These are phyloP conservation scores for Protonibea diacanthus DNA, from an alignment of 2,797 vertebrate species.

Conservation along the genomic window DNA sequence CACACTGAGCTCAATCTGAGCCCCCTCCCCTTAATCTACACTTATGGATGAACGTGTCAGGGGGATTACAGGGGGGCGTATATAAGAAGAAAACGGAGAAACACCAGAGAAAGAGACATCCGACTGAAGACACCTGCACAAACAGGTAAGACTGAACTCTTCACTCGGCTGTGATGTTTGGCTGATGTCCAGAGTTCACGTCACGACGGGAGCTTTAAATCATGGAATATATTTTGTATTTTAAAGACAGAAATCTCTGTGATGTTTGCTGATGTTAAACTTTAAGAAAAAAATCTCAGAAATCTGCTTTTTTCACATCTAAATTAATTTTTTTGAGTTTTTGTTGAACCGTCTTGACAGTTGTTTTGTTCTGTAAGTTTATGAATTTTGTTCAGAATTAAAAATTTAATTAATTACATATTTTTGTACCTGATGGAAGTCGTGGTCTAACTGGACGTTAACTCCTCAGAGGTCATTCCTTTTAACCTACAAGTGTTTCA, in stretches of 20 bases:
- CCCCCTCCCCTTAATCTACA: conserved; percentile 23
- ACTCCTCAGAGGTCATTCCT: neutral
- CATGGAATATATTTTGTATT: neutral
- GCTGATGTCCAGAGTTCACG: neutral
- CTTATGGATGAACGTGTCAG: conserved; percentile 21
- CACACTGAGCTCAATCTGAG: conserved; percentile 6
- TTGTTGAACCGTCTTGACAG: no score
- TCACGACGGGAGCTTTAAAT: neutral
- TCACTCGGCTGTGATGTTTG: neutral
- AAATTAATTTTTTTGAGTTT: no score
- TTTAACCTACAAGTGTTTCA: neutral
- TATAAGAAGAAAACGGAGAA: conserved; percentile 48
- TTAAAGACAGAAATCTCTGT: neutral
- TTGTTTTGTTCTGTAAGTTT: neutral
- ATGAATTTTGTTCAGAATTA: neutral
- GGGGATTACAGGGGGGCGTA: conserved; percentile 52
- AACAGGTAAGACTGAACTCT: conserved; percentile 58
- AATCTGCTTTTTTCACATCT: neutral
- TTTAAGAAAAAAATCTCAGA: neutral
- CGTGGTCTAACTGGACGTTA: no score
- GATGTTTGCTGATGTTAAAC: neutral
- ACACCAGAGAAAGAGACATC: conserved; percentile 22
- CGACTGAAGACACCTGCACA: conserved; percentile 2
- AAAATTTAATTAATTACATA: neutral
- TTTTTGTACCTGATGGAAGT: neutral